Conservation (phyloP, 2,797 vertebrate species). For the Meda fulgida region DNA sequence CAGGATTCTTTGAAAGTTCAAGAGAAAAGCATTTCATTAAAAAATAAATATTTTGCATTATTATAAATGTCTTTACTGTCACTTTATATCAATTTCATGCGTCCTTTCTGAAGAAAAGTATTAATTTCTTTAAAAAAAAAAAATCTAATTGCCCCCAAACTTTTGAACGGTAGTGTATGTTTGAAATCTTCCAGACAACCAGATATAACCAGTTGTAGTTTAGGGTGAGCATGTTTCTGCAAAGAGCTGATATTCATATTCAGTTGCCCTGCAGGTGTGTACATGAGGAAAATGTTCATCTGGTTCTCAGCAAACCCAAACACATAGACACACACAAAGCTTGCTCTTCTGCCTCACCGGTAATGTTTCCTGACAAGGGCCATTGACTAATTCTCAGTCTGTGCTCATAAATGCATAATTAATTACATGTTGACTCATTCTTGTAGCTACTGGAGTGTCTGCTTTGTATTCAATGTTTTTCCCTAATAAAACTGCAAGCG, state of each 20-base stretch:
- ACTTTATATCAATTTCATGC: too few species aligned
- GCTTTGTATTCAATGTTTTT: not conserved
- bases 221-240: constrained; percentile 1
- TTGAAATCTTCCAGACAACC: not conserved
- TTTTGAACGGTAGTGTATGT: too few species aligned
- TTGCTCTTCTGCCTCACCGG: constrained; percentile 51
- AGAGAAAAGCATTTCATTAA: too few species aligned
- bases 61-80: too few species aligned
- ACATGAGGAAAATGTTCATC: constrained; percentile 39
- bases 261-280: constrained; percentile 36
- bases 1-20: too few species aligned
- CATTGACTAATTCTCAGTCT: constrained; percentile 24
- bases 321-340: constrained; percentile 32
- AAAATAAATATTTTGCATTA: too few species aligned
- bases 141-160: too few species aligned
- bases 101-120: too few species aligned
- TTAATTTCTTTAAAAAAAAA: too few species aligned
- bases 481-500: not conserved
- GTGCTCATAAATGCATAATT: constrained; percentile 12
- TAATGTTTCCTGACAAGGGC: constrained; percentile 52
- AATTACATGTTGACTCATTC: not conserved
- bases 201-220: not conserved
- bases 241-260: constrained; percentile 31
- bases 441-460: not conserved
- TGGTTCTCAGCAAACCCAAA: constrained; percentile 39